Evolutionary conservation across 2,888 invertebrate genomes (phyloP).

Genomic region (Thymelicus lineola): DNA sequence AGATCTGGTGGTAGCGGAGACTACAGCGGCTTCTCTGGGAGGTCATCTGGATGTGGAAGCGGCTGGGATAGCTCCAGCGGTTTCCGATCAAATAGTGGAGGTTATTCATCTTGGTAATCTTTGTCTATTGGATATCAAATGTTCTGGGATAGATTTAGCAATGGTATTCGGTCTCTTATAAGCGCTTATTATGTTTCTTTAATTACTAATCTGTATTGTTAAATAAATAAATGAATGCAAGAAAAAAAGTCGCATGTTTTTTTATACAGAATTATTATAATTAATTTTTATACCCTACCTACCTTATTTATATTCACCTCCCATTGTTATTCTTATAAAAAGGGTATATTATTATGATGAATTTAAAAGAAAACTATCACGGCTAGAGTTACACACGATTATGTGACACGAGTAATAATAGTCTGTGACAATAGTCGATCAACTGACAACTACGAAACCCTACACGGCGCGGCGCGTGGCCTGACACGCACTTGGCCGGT

Average conservation of each 20-base stretch:
- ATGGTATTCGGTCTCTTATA: neutral
- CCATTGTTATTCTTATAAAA: no score
- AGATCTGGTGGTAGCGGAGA: constrained; percentile 25
- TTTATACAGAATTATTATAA: neutral
- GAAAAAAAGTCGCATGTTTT: neutral
- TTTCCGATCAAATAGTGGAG: constrained; percentile 18
- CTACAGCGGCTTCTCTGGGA: constrained; percentile 31
- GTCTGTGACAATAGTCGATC: no score
- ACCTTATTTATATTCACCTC: no score
- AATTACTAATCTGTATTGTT: neutral
- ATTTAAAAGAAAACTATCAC: no score
- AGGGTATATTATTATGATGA: no score
- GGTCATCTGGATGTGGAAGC: constrained; percentile 40
- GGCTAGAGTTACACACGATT: no score
- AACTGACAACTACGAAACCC: no score
- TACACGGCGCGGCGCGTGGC: no score
- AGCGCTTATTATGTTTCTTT: neutral
- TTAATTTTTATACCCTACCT: neutral
- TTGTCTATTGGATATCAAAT: neutral
- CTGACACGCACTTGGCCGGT: no score
- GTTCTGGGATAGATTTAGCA: neutral
- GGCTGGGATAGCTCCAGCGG: constrained; percentile 35
- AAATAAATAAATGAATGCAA: constrained; percentile 15
- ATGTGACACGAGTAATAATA: no score
- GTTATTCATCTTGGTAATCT: constrained; percentile 20